Percentiles rank a stretch among this genome's conserved stretches.
Conservation (phyloP, 1,140 invertebrate species). For the Eueides isabella region DNA sequence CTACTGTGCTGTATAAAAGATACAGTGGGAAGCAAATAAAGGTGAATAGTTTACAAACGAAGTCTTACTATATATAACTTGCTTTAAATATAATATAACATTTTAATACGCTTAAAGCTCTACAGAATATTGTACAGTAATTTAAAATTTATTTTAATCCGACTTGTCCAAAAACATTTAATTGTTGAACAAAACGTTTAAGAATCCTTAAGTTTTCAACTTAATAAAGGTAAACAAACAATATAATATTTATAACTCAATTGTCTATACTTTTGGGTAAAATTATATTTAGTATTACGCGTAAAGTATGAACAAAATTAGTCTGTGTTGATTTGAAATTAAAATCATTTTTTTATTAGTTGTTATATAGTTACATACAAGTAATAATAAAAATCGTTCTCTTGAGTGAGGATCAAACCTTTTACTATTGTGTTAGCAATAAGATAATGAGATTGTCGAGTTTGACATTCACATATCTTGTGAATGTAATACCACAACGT, state of each 20-base stretch:
- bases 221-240: slow-evolving; percentile 18
- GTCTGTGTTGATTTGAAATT: neutral
- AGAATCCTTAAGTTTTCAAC: slow-evolving; percentile 12
- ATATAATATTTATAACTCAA: neutral
- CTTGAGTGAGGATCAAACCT: too few species aligned
- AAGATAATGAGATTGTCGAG: too few species aligned
- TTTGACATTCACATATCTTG: too few species aligned
- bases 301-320: neutral
- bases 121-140: neutral
- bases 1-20: too few species aligned
- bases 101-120: neutral
- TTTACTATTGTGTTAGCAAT: too few species aligned
- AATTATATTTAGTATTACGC: neutral
- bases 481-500: too few species aligned
- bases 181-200: slow-evolving; percentile 5
- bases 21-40: too few species aligned
- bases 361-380: too few species aligned
- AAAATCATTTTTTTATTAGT: too few species aligned
- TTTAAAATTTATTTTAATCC: neutral
- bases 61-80: neutral
- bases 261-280: neutral
- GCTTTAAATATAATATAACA: neutral
- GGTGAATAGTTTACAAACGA: neutral
- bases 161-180: neutral
- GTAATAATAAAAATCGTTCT: too few species aligned